Percentiles rank a stretch among this genome's conserved stretches.
phyloP scores from a whole-genome alignment of 92 coral and sea anemone species.

The Parazoanthus darwini region DNA sequence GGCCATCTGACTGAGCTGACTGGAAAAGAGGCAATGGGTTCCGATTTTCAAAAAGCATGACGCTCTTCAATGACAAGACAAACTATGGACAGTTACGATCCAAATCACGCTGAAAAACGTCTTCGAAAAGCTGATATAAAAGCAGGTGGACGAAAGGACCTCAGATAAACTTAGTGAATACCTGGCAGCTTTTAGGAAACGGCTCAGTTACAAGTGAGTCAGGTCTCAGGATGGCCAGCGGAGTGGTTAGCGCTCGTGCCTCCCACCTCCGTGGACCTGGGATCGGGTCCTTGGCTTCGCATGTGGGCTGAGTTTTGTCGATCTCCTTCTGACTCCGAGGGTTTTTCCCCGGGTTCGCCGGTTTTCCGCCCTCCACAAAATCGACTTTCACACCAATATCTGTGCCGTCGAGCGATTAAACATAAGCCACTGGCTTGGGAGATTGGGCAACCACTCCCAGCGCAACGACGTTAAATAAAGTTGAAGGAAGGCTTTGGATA shows the following conservation, averaged over 20 bases:
- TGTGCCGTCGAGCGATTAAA: too few species aligned
- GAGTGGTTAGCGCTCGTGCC: too few species aligned
- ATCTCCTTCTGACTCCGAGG: too few species aligned
- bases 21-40: background rate
- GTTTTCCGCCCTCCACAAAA: too few species aligned
- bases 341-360: too few species aligned
- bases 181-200: background rate
- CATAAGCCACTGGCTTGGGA: too few species aligned
- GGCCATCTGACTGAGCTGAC: background rate
- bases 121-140: background rate
- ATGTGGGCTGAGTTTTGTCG: too few species aligned
- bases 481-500: conserved; percentile 32
- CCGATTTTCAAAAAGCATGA: background rate
- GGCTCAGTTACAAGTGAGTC: background rate
- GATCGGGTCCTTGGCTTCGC: too few species aligned
- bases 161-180: background rate
- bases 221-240: too few species aligned
- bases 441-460: too few species aligned
- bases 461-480: background rate
- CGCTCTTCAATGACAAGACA: background rate
- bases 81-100: background rate
- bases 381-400: too few species aligned
- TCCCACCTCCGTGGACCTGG: too few species aligned
- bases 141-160: background rate
- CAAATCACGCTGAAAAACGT: background rate